phyloP scores from a whole-genome alignment of 1,140 invertebrate species.

The Bicyclus anynana region DNA sequence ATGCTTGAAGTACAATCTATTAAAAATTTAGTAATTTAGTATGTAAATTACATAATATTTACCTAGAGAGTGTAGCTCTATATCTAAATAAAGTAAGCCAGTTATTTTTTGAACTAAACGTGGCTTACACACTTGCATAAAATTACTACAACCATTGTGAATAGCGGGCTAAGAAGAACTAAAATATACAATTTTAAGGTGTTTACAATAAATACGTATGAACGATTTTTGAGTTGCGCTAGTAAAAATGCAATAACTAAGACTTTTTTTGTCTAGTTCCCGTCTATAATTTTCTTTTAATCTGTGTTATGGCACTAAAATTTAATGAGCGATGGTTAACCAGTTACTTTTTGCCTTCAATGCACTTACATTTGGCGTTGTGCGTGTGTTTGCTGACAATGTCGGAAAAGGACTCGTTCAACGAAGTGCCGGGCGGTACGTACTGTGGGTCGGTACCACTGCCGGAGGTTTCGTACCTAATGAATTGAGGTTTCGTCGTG shows the following conservation, averaged over 20 bases:
- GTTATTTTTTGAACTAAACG: too few relatives aligned
- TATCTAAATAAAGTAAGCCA: too few relatives aligned
- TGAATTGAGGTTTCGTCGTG: constrained; percentile 52
- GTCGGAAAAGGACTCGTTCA: constrained; percentile 56
- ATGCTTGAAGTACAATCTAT: too few relatives aligned
- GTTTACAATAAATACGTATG: too few relatives aligned
- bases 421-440: constrained; percentile 49
- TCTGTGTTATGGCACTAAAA: constrained; percentile 47
- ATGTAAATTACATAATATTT: too few relatives aligned
- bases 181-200: too few relatives aligned
- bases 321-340: constrained; percentile 19
- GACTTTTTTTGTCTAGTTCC: neutral
- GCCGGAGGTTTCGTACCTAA: constrained; percentile 59
- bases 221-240: neutral
- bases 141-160: too few relatives aligned
- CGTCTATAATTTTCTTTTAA: constrained; percentile 4
- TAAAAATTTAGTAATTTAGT: too few relatives aligned
- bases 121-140: too few relatives aligned
- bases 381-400: constrained; percentile 47
- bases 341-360: constrained; percentile 51
- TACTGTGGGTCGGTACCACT: constrained; percentile 59
- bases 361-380: constrained; percentile 54
- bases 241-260: neutral
- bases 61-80: too few relatives aligned
- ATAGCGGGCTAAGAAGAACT: too few relatives aligned